Evolutionary conservation across 2,797 vertebrate species (phyloP), one percentile per base, ranked within the genome.

Genomic region (Anabacerthia variegaticeps): DNA sequence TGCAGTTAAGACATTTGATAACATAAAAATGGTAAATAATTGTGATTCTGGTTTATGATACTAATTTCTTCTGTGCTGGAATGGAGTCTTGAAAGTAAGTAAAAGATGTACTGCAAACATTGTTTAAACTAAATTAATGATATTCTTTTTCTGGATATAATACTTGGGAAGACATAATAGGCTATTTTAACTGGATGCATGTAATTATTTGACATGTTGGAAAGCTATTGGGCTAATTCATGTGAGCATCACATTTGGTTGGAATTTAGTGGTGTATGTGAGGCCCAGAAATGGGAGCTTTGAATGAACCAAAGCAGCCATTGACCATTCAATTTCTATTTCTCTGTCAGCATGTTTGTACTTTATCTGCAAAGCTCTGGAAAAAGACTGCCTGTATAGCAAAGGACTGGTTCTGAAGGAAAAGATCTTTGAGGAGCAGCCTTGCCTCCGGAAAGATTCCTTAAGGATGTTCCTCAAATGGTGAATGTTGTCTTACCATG

Each of bases 391-490:
- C 77, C 98, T 98, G 6, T 99, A 99, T 97, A 99, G 98, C 93
- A 99, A 99, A 97, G 99, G 98, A 10, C 96, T 99, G 80, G 99
- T 99, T 92, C 97, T 99, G 89, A 99, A 99, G 97, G 99, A 99
- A 97, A 99, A 98, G 97, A 99, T 99, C 83, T 99, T 99, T 85
- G 96, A 99, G 95, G 99, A 99, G 96, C 99, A 99, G 93, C 99
- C 99, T 11, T 99, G 98, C 92, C 98, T 99, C 79, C 98, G 94
- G 94, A 98, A 98, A 76, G 99, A 99, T 96, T 99, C 99, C 0
- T 98, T 99, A 91, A 98, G 98, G 84, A 99, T 99, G 99, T 99
- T 99, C 93, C 98, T 98, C 16, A 99, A 99, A 98, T 99, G 99
- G 99, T 98, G 76, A 96, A 58, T 89, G 17, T 76, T 41, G 13